A percentile compares a stretch with the other conserved stretches of the same genome.
Evolutionary conservation across 2,888 invertebrate genomes (phyloP).

Genomic region (Glyphotaelius pellucidus): DNA sequence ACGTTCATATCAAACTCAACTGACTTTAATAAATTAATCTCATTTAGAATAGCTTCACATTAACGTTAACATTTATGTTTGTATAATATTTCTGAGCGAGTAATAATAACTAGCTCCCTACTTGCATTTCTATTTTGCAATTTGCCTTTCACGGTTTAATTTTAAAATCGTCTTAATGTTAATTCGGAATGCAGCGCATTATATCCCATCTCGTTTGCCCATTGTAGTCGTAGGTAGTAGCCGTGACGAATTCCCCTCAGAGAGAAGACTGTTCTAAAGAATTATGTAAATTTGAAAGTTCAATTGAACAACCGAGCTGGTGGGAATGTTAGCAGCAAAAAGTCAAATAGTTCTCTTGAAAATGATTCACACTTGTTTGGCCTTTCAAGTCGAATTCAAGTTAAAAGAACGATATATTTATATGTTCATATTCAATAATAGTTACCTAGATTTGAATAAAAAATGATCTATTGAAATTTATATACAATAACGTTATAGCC

Average conservation of each 20-base stretch:
- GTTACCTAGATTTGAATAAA: too few species aligned
- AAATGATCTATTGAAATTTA: too few species aligned
- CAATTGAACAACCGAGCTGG: neutral
- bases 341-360: neutral
- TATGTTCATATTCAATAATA: too few species aligned
- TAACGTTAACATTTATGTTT: neutral
- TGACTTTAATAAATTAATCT: neutral
- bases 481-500: too few species aligned
- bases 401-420: neutral
- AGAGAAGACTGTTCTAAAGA: conserved; percentile 15
- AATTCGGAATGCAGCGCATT: conserved; percentile 27
- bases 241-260: conserved; percentile 32
- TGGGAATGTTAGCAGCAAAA: neutral
- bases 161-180: conserved; percentile 41
- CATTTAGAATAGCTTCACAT: neutral
- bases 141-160: conserved; percentile 30
- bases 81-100: neutral
- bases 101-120: neutral
- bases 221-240: neutral
- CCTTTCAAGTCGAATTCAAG: neutral
- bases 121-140: neutral
- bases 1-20: neutral
- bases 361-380: neutral
- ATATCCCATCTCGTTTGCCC: neutral
- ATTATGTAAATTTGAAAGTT: conserved; percentile 23